phyloP scores from a whole-genome alignment of 2,888 invertebrate species.

The Chelonus formosanus region DNA sequence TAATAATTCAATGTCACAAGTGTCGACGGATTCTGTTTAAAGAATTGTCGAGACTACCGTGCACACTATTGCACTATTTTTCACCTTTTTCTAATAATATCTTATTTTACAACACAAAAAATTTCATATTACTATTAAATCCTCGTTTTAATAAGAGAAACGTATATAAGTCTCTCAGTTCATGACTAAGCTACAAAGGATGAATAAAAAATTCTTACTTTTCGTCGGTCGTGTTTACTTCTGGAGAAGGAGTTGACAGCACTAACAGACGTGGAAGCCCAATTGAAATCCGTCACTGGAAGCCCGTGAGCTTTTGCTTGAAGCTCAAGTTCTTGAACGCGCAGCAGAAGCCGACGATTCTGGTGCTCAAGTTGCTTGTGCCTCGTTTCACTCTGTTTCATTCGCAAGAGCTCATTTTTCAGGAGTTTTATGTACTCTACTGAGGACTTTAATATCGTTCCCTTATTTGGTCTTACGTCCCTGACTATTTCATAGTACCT shows the following conservation, averaged over 20 bases:
- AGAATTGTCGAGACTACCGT: slow-evolving; percentile 7
- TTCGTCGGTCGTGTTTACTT: slow-evolving; percentile 56
- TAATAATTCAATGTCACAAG: slow-evolving; percentile 21
- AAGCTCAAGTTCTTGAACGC: slow-evolving; percentile 84
- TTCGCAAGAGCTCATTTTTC: slow-evolving; percentile 75
- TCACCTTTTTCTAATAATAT: not conserved
- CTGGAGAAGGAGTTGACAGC: slow-evolving; percentile 53
- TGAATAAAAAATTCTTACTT: slow-evolving; percentile 45
- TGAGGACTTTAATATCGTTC: slow-evolving; percentile 96
- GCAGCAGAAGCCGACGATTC: slow-evolving; percentile 81
- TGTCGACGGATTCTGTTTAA: slow-evolving; percentile 12
- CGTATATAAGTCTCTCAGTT: slow-evolving; percentile 9
- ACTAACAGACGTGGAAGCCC: slow-evolving; percentile 62
- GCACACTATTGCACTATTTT: slow-evolving; percentile 11
- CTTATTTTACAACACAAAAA: too few species aligned
- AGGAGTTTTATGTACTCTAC: slow-evolving; percentile 95
- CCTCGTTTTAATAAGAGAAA: not conserved
- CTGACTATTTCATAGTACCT: slow-evolving; percentile 87
- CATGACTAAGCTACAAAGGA: too few species aligned
- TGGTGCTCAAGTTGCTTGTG: slow-evolving; percentile 84
- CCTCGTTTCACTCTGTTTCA: slow-evolving; percentile 80
- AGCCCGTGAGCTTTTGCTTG: slow-evolving; percentile 80
- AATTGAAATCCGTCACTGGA: slow-evolving; percentile 72
- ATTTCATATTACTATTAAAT: too few species aligned
- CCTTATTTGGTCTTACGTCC: slow-evolving; percentile 91